phyloP scores from a whole-genome alignment of 2,797 vertebrate genomes.

The Salmo trutta region DNA sequence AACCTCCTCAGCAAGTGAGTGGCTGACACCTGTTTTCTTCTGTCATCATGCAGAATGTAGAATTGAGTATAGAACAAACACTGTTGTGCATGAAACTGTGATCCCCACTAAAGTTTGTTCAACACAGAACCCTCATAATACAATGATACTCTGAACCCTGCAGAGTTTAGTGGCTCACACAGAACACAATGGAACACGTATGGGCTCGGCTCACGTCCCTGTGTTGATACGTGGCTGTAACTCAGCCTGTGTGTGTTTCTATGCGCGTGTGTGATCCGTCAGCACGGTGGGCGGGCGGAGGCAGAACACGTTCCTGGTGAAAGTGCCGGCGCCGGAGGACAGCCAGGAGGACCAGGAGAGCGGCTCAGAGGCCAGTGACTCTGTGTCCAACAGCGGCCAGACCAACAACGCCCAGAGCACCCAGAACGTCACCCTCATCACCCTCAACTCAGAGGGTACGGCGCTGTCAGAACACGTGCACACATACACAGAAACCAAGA shows the following conservation, averaged over 20 bases:
- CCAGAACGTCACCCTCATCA: slow-evolving; percentile 96
- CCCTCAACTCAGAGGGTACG: slow-evolving; percentile 96
- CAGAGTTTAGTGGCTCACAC: background rate
- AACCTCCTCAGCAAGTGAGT: slow-evolving; percentile 97
- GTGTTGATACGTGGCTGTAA: background rate
- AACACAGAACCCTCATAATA: background rate
- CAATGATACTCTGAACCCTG: background rate
- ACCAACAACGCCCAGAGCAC: slow-evolving; percentile 80
- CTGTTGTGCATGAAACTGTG: background rate
- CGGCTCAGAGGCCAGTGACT: slow-evolving; percentile 95
- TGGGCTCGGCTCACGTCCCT: background rate
- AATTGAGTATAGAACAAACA: background rate
- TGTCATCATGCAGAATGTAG: background rate
- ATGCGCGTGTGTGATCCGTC: slow-evolving; percentile 13
- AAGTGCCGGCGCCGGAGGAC: slow-evolving; percentile 91
- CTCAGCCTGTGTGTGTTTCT: slow-evolving; percentile 3
- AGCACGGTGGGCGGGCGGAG: slow-evolving; percentile 87
- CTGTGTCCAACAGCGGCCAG: slow-evolving; percentile 89
- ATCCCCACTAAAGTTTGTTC: background rate
- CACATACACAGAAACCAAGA: background rate
- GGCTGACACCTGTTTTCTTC: background rate
- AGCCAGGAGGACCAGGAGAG: slow-evolving; percentile 96
- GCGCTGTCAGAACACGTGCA: background rate
- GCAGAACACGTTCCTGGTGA: slow-evolving; percentile 98
- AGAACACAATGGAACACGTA: background rate